Conservation (phyloP, 2,888 invertebrate species). For the Parthenolecanium corni region DNA sequence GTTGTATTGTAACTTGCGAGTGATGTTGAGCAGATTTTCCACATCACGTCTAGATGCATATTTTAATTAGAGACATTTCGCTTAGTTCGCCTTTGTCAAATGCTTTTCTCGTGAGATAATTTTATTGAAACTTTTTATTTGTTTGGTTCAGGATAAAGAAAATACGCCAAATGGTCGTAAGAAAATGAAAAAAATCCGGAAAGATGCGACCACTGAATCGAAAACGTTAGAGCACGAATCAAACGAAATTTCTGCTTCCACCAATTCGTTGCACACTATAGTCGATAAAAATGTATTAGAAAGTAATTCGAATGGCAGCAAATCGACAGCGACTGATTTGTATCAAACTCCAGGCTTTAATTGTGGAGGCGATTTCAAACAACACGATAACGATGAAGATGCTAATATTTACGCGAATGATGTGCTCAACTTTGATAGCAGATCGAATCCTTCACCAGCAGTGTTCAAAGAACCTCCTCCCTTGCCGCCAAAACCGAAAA, state of each 20-base stretch:
- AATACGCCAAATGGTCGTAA: slow-evolving; percentile 41
- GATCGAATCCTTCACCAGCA: slow-evolving; percentile 3
- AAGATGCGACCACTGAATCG: slow-evolving; percentile 35
- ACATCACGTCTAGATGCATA: too few species aligned
- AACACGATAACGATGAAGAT: slow-evolving; percentile 5
- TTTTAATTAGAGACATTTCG: too few species aligned
- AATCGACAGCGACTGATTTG: not conserved
- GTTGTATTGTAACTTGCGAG: too few species aligned
- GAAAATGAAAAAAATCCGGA: slow-evolving; percentile 40
- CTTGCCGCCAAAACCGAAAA: slow-evolving; percentile 62
- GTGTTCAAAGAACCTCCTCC: slow-evolving; percentile 47
- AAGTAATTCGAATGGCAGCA: too few species aligned
- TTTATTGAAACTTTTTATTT: not conserved
- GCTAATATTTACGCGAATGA: slow-evolving; percentile 19
- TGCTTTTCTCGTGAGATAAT: not conserved
- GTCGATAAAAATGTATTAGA: not conserved
- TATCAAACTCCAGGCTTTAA: slow-evolving; percentile 12
- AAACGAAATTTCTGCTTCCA: not conserved
- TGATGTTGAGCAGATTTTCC: too few species aligned
- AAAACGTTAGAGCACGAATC: slow-evolving; percentile 13
- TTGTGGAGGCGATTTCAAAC: not conserved
- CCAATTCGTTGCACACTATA: not conserved
- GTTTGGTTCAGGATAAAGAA: slow-evolving; percentile 44
- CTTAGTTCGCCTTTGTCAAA: too few species aligned
- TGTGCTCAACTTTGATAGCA: slow-evolving; percentile 22